phyloP scores from a whole-genome alignment of 2,888 invertebrate genomes.

The Rugalucina vietnamica region DNA sequence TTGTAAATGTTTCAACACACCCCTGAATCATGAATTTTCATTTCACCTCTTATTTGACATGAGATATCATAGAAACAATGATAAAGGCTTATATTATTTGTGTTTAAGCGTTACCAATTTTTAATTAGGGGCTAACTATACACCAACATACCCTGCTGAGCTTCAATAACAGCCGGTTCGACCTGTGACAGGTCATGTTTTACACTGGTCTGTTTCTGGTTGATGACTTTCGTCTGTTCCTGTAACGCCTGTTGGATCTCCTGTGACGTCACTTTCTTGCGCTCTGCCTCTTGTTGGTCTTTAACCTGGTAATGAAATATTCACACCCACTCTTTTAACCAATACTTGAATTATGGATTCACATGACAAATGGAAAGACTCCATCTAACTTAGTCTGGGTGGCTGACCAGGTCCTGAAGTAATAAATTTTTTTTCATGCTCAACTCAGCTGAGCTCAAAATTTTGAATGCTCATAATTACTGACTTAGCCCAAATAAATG shows the following conservation, averaged over 20 bases:
- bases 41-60: no score
- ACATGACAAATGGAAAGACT: no score
- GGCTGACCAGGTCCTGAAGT: no score
- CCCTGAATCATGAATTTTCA: no score
- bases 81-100: no score
- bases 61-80: no score
- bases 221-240: constrained; percentile 95
- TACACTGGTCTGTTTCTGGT: constrained; percentile 96
- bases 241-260: constrained; percentile 94
- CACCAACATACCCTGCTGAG: constrained; percentile 92
- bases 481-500: background rate
- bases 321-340: no score
- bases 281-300: constrained; percentile 99
- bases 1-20: no score
- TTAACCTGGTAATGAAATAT: constrained; percentile 87
- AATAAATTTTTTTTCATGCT: background rate
- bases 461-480: background rate
- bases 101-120: no score
- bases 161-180: constrained; percentile 99
- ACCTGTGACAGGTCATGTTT: constrained; percentile 98
- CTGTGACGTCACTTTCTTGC: constrained; percentile 98
- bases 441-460: background rate
- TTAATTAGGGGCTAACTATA: no score
- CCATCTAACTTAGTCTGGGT: no score
- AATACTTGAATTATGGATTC: no score